Evolutionary conservation across 2,113 vertebrate genomes (phyloP).

Genomic region (Macaca fascicularis): T2T-MFA8v1.1 NC_088395.1:136985001-136985500

Average conservation of each 20-base stretch:
- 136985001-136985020: conserved; percentile 4
- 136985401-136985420: not conserved
- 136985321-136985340: not conserved
- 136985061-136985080: not conserved
- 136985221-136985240: not conserved
- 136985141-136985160: not conserved
- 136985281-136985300: not conserved
- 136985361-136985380: not conserved
- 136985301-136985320: not conserved
- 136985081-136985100: not conserved
- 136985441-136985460: not conserved
- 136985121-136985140: conserved; percentile 17
- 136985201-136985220: not conserved
- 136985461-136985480: not conserved
- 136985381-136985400: not conserved
- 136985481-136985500: not conserved
- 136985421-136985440: not conserved
- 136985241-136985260: conserved; percentile 2
- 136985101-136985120: not conserved
- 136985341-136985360: not conserved
- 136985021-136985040: not conserved
- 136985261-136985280: not conserved
- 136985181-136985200: not conserved
- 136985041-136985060: conserved; percentile 10
- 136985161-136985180: not conserved